Percentiles rank a stretch among this genome's conserved stretches.
Evolutionary conservation across 2,797 vertebrate genomes (phyloP).

Genomic region (Lophotriccus pileatus): DNA sequence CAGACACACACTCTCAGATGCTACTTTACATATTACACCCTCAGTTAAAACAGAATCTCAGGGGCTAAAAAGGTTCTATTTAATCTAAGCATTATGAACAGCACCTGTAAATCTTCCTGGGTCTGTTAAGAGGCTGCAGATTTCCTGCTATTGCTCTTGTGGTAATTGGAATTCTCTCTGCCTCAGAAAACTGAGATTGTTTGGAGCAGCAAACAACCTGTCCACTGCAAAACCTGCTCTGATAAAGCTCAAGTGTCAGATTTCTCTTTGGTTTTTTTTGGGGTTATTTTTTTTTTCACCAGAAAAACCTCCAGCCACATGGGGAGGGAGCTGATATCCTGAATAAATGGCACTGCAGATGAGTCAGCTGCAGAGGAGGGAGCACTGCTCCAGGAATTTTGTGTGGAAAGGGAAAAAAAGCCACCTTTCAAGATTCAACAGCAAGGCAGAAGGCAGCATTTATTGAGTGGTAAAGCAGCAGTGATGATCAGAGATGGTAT

Average conservation of each 20-base stretch:
- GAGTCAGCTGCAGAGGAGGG: slow-evolving; percentile 37
- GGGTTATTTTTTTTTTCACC: not conserved
- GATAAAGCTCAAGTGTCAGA: not conserved
- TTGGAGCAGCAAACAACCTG: not conserved
- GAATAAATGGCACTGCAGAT: not conserved
- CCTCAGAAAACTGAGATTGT: not conserved
- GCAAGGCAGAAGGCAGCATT: not conserved
- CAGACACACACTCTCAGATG: not conserved
- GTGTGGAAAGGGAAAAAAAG: not conserved
- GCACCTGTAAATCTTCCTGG: not conserved
- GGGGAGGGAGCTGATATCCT: not conserved
- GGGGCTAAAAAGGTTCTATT: not conserved
- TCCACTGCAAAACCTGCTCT: not conserved
- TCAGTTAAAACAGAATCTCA: not conserved
- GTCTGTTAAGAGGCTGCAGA: not conserved
- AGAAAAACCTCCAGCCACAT: not conserved
- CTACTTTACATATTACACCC: not conserved
- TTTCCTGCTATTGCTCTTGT: not conserved
- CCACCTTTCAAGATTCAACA: not conserved
- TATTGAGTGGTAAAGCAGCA: not conserved
- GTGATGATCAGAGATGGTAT: not conserved
- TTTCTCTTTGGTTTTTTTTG: not conserved
- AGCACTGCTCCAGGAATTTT: not conserved
- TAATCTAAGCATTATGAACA: not conserved
- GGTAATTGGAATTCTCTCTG: not conserved